Evolutionary conservation across 1,140 invertebrate species (phyloP), one percentile per base, ranked within the genome.

Genomic region (Catajapyx aquilonaris): DNA sequence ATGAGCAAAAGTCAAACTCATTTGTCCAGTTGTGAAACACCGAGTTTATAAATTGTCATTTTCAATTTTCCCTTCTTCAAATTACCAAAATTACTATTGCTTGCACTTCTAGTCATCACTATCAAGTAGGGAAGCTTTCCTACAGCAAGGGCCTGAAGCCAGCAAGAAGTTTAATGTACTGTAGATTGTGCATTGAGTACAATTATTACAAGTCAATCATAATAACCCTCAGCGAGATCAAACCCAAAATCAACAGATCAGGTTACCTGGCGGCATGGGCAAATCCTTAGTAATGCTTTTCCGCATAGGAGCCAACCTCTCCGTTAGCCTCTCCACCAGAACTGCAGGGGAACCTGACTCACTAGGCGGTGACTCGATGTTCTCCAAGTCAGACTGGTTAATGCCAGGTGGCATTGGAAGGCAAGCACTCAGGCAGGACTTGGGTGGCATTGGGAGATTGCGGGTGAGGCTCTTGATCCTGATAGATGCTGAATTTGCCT

Each of bases 371-470:
- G 74, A 77, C 35, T 75, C 73, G 39, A 73, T 74, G 32, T 61
- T 71, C 45, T 76, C 72, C n/a, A 79, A 54, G 44, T 83, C 79
- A 41, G 73, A 73, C 15, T 73, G 69, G 59, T 76, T 70, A 35
- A 80, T 81, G 11, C 79, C 80, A n/a, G 81, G 81, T 21, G 81
- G 81, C 63, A 86, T 66, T 3, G 81, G 81, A 42, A 86, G 52
- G 11, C 5, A 40, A 32, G 23, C n/a, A 11, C 7, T 17, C 20
- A 20, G 18, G 23, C 31, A 18, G 40, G n/a, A 33, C 11, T 28
- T 41, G 19, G 15, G 41, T 11, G 35, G 35, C n/a, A 40, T 37
- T 33, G 38, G 31, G 15, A 35, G 37, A 21, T 31, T 20, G 23
- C 38, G 15, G 1, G 32, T 25, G 13, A 25, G 19, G 4, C 28